Conservation (phyloP, 2,113 vertebrate species). For the Campylorhamphus procurvoides region DNA sequence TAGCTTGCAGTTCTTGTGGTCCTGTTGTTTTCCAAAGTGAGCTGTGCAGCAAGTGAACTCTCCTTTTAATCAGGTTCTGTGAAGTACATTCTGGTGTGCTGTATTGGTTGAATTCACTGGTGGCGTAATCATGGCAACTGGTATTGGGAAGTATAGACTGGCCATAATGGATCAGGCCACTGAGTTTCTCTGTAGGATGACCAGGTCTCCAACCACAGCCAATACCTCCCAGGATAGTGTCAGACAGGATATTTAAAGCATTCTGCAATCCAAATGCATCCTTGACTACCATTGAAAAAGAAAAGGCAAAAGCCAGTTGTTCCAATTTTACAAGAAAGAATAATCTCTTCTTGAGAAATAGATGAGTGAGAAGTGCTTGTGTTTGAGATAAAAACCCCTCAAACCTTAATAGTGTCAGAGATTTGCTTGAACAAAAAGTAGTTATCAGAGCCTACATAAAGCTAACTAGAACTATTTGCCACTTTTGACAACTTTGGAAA, state of each 20-base stretch:
- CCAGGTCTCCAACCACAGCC: not conserved
- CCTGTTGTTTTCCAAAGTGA: not conserved
- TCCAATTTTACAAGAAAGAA: not conserved
- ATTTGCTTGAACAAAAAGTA: not conserved
- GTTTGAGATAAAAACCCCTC: too few species aligned
- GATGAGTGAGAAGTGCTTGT: not conserved
- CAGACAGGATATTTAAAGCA: not conserved
- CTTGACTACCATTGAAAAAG: not conserved
- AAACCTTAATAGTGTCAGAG: too few species aligned
- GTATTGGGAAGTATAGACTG: not conserved
- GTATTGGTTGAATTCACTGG: not conserved
- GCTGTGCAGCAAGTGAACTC: not conserved
- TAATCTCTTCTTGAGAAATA: not conserved
- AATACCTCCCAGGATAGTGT: not conserved
- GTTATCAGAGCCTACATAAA: not conserved
- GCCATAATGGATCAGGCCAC: not conserved
- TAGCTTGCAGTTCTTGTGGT: not conserved
- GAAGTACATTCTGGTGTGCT: accelerated
- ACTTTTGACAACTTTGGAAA: not conserved
- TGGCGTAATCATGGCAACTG: not conserved
- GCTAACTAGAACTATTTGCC: not conserved
- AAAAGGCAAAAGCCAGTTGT: not conserved
- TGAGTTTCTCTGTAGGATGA: not conserved
- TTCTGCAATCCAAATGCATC: not conserved
- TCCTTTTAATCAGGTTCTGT: not conserved